Conservation (phyloP, 2,888 invertebrate species). For the Melipona bicolor region DNA sequence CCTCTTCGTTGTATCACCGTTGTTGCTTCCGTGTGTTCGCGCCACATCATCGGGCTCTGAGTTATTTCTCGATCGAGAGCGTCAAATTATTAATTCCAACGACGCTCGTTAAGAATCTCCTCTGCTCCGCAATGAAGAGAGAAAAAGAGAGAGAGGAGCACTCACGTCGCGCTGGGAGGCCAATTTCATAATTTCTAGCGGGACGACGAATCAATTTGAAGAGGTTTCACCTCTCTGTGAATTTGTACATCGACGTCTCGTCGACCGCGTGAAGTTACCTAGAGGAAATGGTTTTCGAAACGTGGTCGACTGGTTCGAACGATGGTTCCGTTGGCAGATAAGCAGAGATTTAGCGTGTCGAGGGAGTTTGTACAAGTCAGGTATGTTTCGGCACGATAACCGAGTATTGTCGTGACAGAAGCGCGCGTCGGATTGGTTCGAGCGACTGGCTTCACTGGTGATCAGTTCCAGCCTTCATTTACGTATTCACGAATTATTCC, state of each 20-base stretch:
- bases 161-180: background rate
- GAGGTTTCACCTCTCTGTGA: background rate
- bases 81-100: conserved; percentile 30
- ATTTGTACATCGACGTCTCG: conserved; percentile 19
- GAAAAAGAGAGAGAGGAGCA: background rate
- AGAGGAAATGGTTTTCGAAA: background rate
- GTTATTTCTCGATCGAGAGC: conserved; percentile 26
- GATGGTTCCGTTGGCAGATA: background rate
- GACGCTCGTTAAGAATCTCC: conserved; percentile 2
- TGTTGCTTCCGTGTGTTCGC: conserved; percentile 1
- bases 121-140: background rate
- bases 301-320: background rate
- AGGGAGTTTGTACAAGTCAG: background rate
- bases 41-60: background rate
- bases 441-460: background rate
- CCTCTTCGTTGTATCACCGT: background rate
- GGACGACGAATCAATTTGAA: conserved; percentile 16
- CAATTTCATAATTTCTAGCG: conserved; percentile 22
- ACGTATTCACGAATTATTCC: background rate
- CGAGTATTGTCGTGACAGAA: background rate
- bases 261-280: background rate
- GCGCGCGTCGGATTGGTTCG: background rate
- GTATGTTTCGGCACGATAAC: background rate
- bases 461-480: background rate
- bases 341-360: background rate